Evolutionary conservation across 2,113 vertebrate species (phyloP), one percentile per base, ranked within the genome.

Genomic region (Genyomyrus donnyi): DNA sequence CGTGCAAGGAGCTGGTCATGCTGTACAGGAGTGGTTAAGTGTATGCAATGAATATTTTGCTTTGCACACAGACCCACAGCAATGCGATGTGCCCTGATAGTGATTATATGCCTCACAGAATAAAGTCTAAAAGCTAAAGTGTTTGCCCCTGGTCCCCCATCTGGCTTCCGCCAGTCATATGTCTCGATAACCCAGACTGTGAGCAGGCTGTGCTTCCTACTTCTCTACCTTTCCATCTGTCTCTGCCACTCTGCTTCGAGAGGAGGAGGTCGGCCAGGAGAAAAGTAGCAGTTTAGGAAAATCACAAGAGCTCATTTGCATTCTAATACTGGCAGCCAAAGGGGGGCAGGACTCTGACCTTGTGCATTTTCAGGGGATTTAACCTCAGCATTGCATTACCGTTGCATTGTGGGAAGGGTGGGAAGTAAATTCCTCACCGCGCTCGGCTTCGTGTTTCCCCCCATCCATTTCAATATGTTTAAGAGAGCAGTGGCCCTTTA

Each of bases 211-310:
- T 0, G 8, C 45, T 50, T 49, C 48, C 46, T 86, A 48, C 21
- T 49, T 46, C 46, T 21, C 45, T 85, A 80, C 83, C 83, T 85
- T 45, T 21, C 48, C 84, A 48, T 50, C 84, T 49, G 84, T 86
- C 84, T 86, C 84, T 15, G 24, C 84, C 84, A 48, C 11, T 86
- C 84, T 86, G 84, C 24, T 86, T 49, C n/a, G 84, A 85, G 45
- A 50, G 24, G n/a, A 49, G 11, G 24, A 50, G 48, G 45, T 27
- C 74, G 13, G 74, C 35, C 74, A 24, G 45, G 24, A 27, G 45
- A 86, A 24, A 49, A 86, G 84, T 46, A 86, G 24, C n/a, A 24
- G 83, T 86, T 86, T 86, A n/a, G 74, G 74, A 80, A 80, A 80
- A 50, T 48, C 45, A 27, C 45, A 86, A 50, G 84, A 48, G 84